These are phyloP conservation scores for Spisula subtruncata DNA, from an alignment of 2,888 invertebrate genomes.

Conservation along the genomic window DNA sequence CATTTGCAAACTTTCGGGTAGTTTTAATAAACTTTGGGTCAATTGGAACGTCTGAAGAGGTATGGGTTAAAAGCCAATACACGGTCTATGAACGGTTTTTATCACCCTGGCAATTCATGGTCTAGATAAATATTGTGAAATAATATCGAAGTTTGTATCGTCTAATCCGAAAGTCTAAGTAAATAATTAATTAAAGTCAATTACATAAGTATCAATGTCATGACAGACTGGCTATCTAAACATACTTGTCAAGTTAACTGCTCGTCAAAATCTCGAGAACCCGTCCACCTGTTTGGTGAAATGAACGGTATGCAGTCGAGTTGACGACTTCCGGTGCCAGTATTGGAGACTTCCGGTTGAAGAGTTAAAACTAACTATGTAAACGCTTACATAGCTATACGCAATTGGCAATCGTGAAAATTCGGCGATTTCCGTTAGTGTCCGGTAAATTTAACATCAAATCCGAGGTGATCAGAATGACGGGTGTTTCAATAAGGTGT, in stretches of 20 bases:
- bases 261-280: not conserved
- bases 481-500: too few relatives aligned
- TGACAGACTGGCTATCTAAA: not conserved
- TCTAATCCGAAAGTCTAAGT: constrained; percentile 39
- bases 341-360: not conserved
- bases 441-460: too few relatives aligned
- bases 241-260: constrained; percentile 25
- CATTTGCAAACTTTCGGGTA: constrained; percentile 27
- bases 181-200: constrained; percentile 50
- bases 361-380: not conserved
- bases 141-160: constrained; percentile 30
- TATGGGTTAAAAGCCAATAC: constrained; percentile 30
- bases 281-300: not conserved
- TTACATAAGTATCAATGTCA: constrained; percentile 48
- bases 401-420: too few relatives aligned
- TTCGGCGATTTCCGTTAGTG: too few relatives aligned
- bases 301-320: not conserved
- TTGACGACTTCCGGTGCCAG: not conserved
- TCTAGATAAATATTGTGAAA: constrained; percentile 38
- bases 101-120: constrained; percentile 29
- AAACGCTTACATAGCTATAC: too few relatives aligned
- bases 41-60: constrained; percentile 41
- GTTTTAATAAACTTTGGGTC: constrained; percentile 16
- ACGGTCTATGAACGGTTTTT: constrained; percentile 38
- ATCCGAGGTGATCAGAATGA: too few relatives aligned